phyloP scores from a whole-genome alignment of 2,113 vertebrate species.

The Zapus hudsonius region DNA sequence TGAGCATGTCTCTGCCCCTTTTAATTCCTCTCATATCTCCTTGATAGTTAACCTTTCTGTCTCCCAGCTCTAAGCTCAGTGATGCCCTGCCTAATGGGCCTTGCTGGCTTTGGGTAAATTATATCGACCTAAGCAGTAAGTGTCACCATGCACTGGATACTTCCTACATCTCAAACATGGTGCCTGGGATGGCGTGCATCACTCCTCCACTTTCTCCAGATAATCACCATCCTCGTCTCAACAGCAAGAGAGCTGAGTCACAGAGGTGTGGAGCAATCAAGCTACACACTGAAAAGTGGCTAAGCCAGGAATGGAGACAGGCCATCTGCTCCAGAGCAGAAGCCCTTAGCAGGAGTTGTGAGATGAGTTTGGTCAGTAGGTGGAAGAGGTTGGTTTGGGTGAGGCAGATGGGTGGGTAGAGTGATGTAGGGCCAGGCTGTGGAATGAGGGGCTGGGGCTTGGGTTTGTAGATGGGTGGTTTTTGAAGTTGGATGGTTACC shows the following conservation, averaged over 20 bases:
- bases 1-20: background rate
- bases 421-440: accelerated
- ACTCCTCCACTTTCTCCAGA: background rate
- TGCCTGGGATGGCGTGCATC: background rate
- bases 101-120: background rate
- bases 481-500: background rate
- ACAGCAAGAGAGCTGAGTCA: background rate
- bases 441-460: background rate
- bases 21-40: background rate
- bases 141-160: accelerated
- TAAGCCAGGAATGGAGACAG: background rate
- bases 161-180: background rate
- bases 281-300: background rate
- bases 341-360: background rate
- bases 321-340: background rate
- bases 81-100: background rate
- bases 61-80: background rate
- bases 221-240: background rate
- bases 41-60: background rate
- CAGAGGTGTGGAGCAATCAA: background rate
- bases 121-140: background rate
- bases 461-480: background rate
- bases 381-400: background rate
- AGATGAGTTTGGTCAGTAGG: background rate
- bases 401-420: background rate